These are phyloP conservation scores for Sebastolobus altivelis DNA, from an alignment of 2,797 vertebrate genomes.

Conservation along the genomic window DNA sequence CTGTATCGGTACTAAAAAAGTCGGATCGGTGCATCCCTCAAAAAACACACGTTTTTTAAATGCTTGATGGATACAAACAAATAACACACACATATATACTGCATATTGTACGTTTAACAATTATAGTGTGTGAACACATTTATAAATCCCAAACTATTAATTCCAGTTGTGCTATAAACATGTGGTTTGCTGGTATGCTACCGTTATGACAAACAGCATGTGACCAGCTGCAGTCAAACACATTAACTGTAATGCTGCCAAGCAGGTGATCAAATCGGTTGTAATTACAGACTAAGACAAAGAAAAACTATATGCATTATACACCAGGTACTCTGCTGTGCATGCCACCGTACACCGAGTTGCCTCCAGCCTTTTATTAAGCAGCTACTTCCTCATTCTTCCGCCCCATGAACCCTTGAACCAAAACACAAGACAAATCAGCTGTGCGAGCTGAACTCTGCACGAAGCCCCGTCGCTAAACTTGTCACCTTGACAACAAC, in stretches of 20 bases:
- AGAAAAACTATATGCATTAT: neutral
- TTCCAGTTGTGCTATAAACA: neutral
- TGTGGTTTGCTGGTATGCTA: neutral
- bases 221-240: conserved; percentile 44
- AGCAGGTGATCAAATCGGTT: neutral
- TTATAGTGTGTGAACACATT: too few relatives aligned
- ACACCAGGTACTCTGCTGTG: neutral
- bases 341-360: conserved; percentile 17
- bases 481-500: neutral
- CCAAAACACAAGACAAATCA: conserved; percentile 64
- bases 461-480: neutral
- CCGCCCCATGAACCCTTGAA: conserved; percentile 79
- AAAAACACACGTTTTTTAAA: neutral
- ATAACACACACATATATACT: neutral
- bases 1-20: too few relatives aligned
- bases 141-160: too few relatives aligned
- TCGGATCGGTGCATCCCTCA: too few relatives aligned
- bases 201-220: conserved; percentile 46
- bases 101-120: neutral
- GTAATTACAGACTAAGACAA: neutral
- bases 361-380: conserved; percentile 40
- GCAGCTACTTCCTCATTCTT: conserved; percentile 86
- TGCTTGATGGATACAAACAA: neutral
- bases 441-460: conserved; percentile 29
- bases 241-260: neutral